These are phyloP conservation scores for Pseudomyrmex cubaensis DNA, from an alignment of 1,140 invertebrate genomes.

Conservation along the genomic window DNA sequence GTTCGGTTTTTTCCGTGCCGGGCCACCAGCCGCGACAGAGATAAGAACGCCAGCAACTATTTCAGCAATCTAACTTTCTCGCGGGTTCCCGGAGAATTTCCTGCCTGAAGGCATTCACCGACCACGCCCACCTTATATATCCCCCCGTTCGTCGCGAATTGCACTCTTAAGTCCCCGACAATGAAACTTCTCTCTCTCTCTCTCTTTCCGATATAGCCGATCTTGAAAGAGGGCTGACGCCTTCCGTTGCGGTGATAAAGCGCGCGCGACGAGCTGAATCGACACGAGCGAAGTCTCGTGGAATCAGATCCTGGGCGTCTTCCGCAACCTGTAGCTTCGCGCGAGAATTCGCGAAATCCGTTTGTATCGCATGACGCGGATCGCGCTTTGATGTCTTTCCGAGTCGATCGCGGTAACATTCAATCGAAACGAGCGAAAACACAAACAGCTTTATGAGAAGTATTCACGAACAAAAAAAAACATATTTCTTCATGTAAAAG, in stretches of 20 bases:
- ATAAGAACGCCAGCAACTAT: conserved; percentile 77
- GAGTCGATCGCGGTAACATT: conserved; percentile 21
- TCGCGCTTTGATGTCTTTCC: conserved; percentile 42
- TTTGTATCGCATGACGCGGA: conserved; percentile 18
- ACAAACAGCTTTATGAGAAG: conserved; percentile 26
- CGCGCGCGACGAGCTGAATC: conserved; percentile 30
- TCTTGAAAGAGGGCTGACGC: not conserved
- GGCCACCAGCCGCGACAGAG: conserved; percentile 58
- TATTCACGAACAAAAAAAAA: not conserved
- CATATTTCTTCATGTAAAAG: not conserved
- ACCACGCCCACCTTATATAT: conserved; percentile 3
- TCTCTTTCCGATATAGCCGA: not conserved
- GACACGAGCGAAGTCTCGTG: conserved; percentile 26
- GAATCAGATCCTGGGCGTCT: conserved; percentile 32
- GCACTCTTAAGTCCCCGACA: conserved; percentile 42
- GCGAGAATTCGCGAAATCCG: conserved; percentile 51
- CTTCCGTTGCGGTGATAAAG: conserved; percentile 34
- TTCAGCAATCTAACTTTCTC: conserved; percentile 79
- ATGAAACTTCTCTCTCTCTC: not conserved
- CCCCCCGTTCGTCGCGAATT: conserved; percentile 48
- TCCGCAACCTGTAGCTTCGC: conserved; percentile 67
- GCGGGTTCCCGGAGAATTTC: conserved; percentile 68
- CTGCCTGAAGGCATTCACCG: conserved; percentile 27
- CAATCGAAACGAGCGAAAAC: conserved; percentile 18
- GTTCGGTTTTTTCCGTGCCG: conserved; percentile 1